Evolutionary conservation across 2,888 invertebrate species (phyloP), one percentile per base, ranked within the genome.

Genomic region (Erebia ligea): DNA sequence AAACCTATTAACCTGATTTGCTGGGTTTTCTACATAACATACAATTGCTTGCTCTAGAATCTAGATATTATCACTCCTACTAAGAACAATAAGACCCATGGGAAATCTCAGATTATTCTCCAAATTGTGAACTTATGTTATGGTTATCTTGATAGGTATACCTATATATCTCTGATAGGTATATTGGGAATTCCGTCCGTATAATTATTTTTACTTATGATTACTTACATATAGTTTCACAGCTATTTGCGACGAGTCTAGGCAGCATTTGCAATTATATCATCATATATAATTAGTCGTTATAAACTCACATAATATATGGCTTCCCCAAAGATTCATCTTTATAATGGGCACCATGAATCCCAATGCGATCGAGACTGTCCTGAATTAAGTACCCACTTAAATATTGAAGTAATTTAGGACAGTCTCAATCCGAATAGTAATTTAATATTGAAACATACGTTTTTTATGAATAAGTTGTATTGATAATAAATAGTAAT

Each of bases 1-100:
- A 48, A 62, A 62, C 62, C 45, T 21, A 62, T 62, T 62, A 62
- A 21, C 62, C 62, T 62, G 45, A 42, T 40, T 40, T 17, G 59
- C 25, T 17, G n/a, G 61, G 5, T 61, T 45, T 19, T 61, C 19
- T 19, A 17, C 17, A 17, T 2, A 10, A 19, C 10, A 13, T 45
- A 45, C n/a, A 17, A 40, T 42, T 59, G 10, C 10, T 59, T 58
- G 25, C 58, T 58, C 25, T 34, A 40, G 57, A 56, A 40, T 58
- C 25, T 34, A 40, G 57, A 56, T 56, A 56, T 56, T 56, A 56
- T 56, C 21, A 21, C 25, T 34, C 57, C 0, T n/a, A 9, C 57
- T 58, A n/a, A 6, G 6, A 58, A 58, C 25, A 34, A 34, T 21
- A 0, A 56, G 56, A 19, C 21, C 13, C 1, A 54, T 54, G 56